Evolutionary conservation across 2,888 invertebrate genomes (phyloP).

Genomic region (Arge pagana): DNA sequence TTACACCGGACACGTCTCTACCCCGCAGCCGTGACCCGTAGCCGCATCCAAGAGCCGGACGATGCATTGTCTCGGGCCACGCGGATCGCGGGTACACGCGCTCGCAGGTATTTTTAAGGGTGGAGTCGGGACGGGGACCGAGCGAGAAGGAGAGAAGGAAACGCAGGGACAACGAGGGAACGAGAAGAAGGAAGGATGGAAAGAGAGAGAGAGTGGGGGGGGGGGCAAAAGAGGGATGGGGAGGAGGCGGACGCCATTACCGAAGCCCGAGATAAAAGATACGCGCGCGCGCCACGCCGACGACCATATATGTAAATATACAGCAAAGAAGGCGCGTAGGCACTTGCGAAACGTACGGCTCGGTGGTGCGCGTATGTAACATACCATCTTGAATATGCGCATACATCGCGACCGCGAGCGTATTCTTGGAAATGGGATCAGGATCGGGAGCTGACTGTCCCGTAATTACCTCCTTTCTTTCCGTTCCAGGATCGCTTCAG

Average conservation of each 20-base stretch:
- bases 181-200: slow-evolving; percentile 34
- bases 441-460: slow-evolving; percentile 50
- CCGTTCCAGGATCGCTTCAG: slow-evolving; percentile 24
- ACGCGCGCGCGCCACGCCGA: slow-evolving; percentile 50
- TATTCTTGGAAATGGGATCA: slow-evolving; percentile 55
- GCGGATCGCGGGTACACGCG: slow-evolving; percentile 25
- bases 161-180: no score
- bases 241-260: slow-evolving; percentile 42
- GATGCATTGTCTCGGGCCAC: slow-evolving; percentile 19
- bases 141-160: slow-evolving; percentile 35
- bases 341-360: slow-evolving; percentile 43
- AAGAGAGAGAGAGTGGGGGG: no score
- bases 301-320: slow-evolving; percentile 57
- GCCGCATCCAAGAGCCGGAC: background rate
- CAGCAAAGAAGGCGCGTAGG: slow-evolving; percentile 31
- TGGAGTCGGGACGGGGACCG: background rate
- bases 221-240: slow-evolving; percentile 25
- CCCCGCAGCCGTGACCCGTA: no score
- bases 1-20: background rate
- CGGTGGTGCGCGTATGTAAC: slow-evolving; percentile 56
- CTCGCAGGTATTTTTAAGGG: slow-evolving; percentile 20
- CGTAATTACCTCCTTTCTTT: slow-evolving; percentile 55
- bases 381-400: slow-evolving; percentile 58
- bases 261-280: slow-evolving; percentile 55
- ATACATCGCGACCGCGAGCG: slow-evolving; percentile 50